Evolutionary conservation across 2,797 vertebrate species (phyloP).

Genomic region (Syndactyla subalaris): DNA sequence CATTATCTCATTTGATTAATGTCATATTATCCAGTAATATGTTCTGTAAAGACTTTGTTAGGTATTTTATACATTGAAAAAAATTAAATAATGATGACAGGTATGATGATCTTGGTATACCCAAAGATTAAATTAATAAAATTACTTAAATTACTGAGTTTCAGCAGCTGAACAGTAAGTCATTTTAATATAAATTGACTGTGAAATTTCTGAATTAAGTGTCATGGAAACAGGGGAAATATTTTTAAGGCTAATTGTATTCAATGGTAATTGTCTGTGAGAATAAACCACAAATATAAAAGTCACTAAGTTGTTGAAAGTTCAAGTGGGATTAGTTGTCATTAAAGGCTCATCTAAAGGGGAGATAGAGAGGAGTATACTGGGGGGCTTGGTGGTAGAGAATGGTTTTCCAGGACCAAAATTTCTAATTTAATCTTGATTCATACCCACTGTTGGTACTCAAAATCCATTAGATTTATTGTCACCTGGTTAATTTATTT

Average conservation of each 20-base stretch:
- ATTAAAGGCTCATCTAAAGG: not conserved
- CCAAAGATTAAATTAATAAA: not conserved
- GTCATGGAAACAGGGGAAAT: not conserved
- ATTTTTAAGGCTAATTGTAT: not conserved
- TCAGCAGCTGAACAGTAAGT: not conserved
- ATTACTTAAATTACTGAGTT: not conserved
- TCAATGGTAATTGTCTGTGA: not conserved
- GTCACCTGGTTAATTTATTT: not conserved
- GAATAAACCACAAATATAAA: not conserved
- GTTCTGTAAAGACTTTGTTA: not conserved
- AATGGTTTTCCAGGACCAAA: not conserved
- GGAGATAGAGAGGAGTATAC: not conserved
- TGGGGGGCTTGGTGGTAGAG: not conserved
- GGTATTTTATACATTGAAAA: not conserved
- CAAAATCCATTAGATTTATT: not conserved
- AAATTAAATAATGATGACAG: not conserved
- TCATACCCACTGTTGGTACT: not conserved
- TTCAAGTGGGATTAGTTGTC: not conserved
- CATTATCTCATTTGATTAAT: not conserved
- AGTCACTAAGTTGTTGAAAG: not conserved
- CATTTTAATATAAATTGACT: not conserved
- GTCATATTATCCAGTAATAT: not conserved
- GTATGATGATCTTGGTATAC: not conserved
- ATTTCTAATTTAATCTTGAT: not conserved
- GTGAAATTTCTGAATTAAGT: not conserved